Base-by-base conservation (phyloP, 2,888 invertebrate genomes). In the Eristalinus sepulchralis region DNA sequence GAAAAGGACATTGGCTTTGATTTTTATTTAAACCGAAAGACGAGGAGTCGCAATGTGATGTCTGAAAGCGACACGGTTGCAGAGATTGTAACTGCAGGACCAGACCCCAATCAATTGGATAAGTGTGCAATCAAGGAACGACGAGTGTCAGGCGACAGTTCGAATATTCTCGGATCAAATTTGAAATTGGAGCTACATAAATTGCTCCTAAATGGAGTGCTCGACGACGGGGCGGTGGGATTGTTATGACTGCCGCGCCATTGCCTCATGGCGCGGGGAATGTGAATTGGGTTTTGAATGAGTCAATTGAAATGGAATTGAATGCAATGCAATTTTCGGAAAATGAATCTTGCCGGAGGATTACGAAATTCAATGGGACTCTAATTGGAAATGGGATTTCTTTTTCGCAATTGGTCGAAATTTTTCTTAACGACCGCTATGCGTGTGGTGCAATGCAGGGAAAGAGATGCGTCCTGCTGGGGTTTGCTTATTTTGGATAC, bases 1-100 rank as follows among this genome's bases (percentile, higher is more conserved):
- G n/a, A n/a, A 57, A 59, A 57, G 57, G 57, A 36, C 75, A 75
- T 57, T 75, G 39, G 34, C 9, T 70, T 36, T 59, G 8, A 17
- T 55, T 70, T 70, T 70, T 59, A 70, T 33, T 36, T 31, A 59
- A 22, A 70, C 5, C 33, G n/a, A 31, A 20, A 5, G 27, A 8
- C 22, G 20, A 47, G 20, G 33, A 9, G 53, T 34, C 34, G 3
- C 33, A 27, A 34, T 20, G 13, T 13, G 62, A 17, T 62, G 31
- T 33, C 33, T 62, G 62, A 1, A 13, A n/a, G 13, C 13, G 27
- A 59, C 24, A 59, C 59, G 6, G 2, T 5, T 62, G 33, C 62
- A 62, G 17, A 17, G 27, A 33, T 33, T 33, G n/a, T 9, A 33
- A 33, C 10, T 17, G 17, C 33, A 20, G 31, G 33, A 10, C n/a